Evolutionary conservation across 2,113 vertebrate species (phyloP).

Genomic region (Rhadina sibilatrix): DNA sequence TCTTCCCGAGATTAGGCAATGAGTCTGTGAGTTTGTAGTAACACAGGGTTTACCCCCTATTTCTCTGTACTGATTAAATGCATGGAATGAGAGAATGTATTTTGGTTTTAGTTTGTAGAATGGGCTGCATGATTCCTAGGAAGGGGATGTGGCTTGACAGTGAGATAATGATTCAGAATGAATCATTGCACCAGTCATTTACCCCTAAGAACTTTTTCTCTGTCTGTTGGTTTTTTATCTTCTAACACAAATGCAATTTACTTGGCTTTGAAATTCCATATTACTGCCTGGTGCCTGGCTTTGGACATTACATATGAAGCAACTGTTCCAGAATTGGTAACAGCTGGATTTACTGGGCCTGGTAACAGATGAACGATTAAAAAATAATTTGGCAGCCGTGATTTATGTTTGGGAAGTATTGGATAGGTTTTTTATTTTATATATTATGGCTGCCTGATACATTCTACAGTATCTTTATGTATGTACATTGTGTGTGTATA

Average conservation of each 20-base stretch:
- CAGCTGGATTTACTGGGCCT: neutral
- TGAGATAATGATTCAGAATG: neutral
- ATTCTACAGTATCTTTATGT: neutral
- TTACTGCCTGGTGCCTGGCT: neutral
- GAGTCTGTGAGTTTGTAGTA: neutral
- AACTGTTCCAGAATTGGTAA: neutral
- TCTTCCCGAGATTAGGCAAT: neutral
- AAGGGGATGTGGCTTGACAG: neutral
- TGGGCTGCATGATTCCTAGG: neutral
- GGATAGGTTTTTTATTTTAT: neutral
- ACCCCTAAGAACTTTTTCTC: neutral
- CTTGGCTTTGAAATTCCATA: neutral
- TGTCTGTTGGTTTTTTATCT: neutral
- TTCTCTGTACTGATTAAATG: neutral
- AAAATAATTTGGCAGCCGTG: neutral
- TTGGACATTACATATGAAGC: neutral
- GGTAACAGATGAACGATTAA: neutral
- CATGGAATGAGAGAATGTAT: fast-evolving
- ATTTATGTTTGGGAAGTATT: neutral
- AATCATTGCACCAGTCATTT: neutral
- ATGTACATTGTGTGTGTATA: neutral
- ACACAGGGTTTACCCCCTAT: neutral
- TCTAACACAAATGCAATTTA: neutral
- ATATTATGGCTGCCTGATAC: neutral
- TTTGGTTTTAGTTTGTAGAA: neutral